Evolutionary conservation across 2,113 vertebrate species (phyloP).

Genomic region (Pelmatolapia mariae): DNA sequence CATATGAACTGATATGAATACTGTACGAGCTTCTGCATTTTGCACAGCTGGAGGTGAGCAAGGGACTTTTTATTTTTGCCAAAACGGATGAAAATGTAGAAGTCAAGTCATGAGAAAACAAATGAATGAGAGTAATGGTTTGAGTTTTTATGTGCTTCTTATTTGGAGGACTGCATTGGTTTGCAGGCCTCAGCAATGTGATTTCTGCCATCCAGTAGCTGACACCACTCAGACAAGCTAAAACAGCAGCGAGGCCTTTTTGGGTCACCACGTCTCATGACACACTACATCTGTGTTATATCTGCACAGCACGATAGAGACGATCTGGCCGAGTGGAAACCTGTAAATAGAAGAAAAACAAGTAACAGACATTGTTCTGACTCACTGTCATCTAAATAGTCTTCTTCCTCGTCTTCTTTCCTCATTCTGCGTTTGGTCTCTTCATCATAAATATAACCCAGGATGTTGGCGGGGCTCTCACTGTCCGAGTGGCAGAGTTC

Average conservation of each 20-base stretch:
- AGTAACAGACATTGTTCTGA: background rate
- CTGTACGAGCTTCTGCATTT: background rate
- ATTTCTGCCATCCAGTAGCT: background rate
- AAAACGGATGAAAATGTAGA: background rate
- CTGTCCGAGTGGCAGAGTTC: conserved; percentile 94
- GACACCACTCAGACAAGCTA: background rate
- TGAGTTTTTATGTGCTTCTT: background rate
- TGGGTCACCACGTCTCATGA: background rate
- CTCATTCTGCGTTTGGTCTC: conserved; percentile 91
- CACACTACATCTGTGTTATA: background rate
- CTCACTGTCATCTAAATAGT: conserved; percentile 99
- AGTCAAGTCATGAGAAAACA: background rate
- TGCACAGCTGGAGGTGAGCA: background rate
- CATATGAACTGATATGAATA: background rate
- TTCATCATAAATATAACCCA: conserved; percentile 95
- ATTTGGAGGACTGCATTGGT: background rate
- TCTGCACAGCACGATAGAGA: background rate
- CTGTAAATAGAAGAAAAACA: background rate
- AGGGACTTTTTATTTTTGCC: background rate
- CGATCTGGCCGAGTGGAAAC: background rate
- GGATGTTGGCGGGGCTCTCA: conserved; percentile 93
- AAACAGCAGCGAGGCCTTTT: background rate
- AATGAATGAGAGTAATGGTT: background rate
- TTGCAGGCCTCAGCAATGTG: background rate
- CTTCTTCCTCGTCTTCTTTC: conserved; percentile 98